Evolutionary conservation across 1,140 invertebrate genomes (phyloP), one percentile per base, ranked within the genome.

Genomic region (Anastrepha obliqua): DNA sequence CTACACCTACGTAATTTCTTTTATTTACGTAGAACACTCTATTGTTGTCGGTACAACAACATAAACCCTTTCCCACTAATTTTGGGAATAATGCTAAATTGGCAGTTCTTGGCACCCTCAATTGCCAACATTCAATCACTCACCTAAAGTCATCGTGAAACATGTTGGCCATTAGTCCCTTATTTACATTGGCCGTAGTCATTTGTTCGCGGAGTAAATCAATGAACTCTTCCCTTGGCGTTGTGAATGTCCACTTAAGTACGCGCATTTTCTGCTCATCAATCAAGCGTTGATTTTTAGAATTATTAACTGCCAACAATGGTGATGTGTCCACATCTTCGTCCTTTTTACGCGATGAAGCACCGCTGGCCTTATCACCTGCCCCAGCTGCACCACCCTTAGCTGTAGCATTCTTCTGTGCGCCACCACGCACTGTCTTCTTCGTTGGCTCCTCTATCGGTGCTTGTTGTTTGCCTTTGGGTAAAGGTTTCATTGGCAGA

Each of bases 231-330:
- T 97, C 96, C 51, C 98, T 94, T 0, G 98, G 98, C 0, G 97
- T 96, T 0, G 97, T 97, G 90, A 99, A 99, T 91, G 99, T 99
- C 99, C 99, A 99, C 93, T 99, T 98, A 3, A 99, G 94, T 1
- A 97, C 96, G 92, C 98, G 98, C 44, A 99, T 94, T 93, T 97
- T 98, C 90, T 98, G 97, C 92, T 99, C 98, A 92, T 99, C 98
- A 39, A 98, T 96, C 51, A 97, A 95, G 70, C 98, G 95, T 93
- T 98, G 98, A 92, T 98, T 97, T 93, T 99, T 99, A 39, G 97
- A 94, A 90, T 96, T 97, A 91, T 98, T 98, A 1, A 96, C 94
- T n/a, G 96, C 96, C 74, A 99, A 94, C 0, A 98, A 92, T 0
- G 97, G 97, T 29, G 96, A 96, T 1, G 95, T 96, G 90, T 98